These are phyloP conservation scores for Yponomeuta cagnagella DNA, from an alignment of 2,888 invertebrate genomes.

Conservation along the genomic window DNA sequence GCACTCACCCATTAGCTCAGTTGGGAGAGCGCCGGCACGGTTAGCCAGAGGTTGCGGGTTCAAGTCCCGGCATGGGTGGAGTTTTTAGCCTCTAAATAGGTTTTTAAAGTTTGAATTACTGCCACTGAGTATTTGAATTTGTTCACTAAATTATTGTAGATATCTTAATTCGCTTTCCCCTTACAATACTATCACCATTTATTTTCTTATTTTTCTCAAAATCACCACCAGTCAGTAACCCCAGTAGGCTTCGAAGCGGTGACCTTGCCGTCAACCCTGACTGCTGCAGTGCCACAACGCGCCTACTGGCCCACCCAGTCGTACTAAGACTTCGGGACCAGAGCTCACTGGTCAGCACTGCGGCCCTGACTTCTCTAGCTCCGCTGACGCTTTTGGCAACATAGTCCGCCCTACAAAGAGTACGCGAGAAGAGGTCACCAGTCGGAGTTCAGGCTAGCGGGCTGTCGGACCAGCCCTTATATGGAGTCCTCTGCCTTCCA, in stretches of 20 bases:
- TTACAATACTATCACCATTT: not conserved
- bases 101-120: too few relatives aligned
- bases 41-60: too few relatives aligned
- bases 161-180: too few relatives aligned
- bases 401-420: not conserved
- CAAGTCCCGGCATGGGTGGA: too few relatives aligned
- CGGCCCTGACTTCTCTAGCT: not conserved
- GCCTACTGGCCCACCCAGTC: not conserved
- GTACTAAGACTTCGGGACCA: not conserved
- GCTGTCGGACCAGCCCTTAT: constrained; percentile 46
- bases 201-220: not conserved
- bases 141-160: too few relatives aligned
- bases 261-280: constrained; percentile 35
- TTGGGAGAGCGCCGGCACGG: too few relatives aligned
- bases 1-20: too few relatives aligned
- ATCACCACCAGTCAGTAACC: constrained; percentile 57
- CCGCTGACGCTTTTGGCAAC: not conserved
- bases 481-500: constrained; percentile 40
- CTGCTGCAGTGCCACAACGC: not conserved
- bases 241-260: constrained; percentile 27
- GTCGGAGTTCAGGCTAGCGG: constrained; percentile 20
- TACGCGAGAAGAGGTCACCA: not conserved
- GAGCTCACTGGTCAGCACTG: not conserved
- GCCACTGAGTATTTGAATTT: too few relatives aligned
- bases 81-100: too few relatives aligned